phyloP scores from a whole-genome alignment of 35 echinoderm and acorn worm species.

The Acanthaster planci region DNA sequence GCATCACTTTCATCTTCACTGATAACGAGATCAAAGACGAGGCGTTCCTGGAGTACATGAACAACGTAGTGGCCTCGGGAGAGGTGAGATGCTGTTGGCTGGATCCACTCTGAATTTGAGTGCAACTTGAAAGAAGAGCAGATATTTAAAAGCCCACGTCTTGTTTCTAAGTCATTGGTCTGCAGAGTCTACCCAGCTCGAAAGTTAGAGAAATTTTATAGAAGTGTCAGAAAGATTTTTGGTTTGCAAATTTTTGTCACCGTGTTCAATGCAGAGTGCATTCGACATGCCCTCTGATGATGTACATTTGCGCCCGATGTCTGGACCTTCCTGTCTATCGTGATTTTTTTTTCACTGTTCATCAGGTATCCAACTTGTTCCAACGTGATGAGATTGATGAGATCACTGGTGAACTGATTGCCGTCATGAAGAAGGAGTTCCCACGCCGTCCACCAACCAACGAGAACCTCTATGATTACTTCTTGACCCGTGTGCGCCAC shows the following conservation, averaged over 20 bases:
- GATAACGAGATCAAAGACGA: conserved; percentile 99
- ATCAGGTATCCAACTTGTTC: conserved; percentile 91
- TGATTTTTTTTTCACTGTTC: neutral
- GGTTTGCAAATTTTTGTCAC: too few species aligned
- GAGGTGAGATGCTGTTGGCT: conserved; percentile 53
- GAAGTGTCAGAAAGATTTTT: too few species aligned
- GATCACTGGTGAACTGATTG: conserved; percentile 85
- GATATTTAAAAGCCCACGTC: too few species aligned
- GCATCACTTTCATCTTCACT: conserved; percentile 97
- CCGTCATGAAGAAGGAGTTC: conserved; percentile 96
- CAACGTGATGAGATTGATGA: conserved; percentile 98
- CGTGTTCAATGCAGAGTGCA: neutral
- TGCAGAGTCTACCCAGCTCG: too few species aligned
- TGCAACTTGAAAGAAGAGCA: too few species aligned
- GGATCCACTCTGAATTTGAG: too few species aligned
- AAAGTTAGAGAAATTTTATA: too few species aligned
- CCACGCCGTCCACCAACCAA: conserved; percentile 94
- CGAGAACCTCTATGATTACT: conserved; percentile 97
- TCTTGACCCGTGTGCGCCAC: conserved; percentile 74
- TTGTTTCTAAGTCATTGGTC: too few species aligned
- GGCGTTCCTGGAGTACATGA: conserved; percentile 97
- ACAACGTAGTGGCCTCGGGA: conserved; percentile 94
- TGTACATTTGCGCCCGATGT: neutral
- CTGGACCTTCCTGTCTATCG: neutral
- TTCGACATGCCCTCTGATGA: neutral